Percentiles rank a stretch among this genome's conserved stretches.
Conservation (phyloP, 2,797 vertebrate genomes). For the Spheniscus humboldti region DNA sequence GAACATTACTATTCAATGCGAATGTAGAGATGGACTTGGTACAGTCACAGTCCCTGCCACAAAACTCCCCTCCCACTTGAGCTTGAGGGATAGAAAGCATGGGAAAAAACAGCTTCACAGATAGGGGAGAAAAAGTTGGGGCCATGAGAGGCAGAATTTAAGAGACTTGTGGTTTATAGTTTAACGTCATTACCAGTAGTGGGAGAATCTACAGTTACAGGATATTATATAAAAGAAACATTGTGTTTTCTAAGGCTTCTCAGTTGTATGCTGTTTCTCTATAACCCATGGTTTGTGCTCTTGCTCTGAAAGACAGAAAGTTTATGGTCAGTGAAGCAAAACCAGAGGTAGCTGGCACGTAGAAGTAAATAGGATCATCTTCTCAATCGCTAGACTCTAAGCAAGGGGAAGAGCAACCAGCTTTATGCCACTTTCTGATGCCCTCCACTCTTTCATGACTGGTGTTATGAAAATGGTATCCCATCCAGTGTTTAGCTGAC, state of each 20-base stretch:
- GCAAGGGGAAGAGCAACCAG: background rate
- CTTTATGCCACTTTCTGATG: background rate
- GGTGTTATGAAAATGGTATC: background rate
- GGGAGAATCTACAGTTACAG: conserved; percentile 44
- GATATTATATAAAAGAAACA: conserved; percentile 11
- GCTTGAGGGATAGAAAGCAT: background rate
- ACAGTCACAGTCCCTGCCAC: background rate
- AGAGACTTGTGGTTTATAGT: conserved; percentile 36
- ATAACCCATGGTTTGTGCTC: background rate
- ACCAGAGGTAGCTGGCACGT: background rate
- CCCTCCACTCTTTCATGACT: background rate
- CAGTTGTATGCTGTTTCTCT: background rate
- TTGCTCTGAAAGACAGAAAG: background rate
- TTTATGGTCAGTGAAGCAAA: background rate
- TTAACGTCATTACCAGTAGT: conserved; percentile 36
- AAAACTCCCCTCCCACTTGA: background rate
- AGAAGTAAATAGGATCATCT: background rate
- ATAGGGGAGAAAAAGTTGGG: background rate
- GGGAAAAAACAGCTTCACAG: background rate
- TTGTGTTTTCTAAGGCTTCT: background rate
- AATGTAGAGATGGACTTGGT: background rate
- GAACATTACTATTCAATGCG: background rate
- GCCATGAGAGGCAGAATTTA: conserved; percentile 6
- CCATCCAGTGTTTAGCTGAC: background rate
- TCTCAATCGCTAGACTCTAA: background rate